Evolutionary conservation across 2,888 invertebrate species (phyloP), one percentile per base, ranked within the genome.

Genomic region (Andricus curvator): DNA sequence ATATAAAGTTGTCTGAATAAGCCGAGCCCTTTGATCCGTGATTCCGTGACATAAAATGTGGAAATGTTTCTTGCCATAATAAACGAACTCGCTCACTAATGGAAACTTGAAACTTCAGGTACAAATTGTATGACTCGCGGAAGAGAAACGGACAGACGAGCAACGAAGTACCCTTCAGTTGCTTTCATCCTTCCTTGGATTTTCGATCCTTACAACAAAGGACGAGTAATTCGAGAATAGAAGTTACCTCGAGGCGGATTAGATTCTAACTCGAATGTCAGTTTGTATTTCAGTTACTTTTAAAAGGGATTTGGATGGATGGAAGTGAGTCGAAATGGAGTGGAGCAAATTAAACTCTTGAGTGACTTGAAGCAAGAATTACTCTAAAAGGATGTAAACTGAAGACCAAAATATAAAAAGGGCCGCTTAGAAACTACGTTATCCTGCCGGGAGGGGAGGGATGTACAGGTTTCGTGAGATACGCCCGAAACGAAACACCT

Each of bases 81-180:
- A 70, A 29, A 29, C 48, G 70, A 74, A 74, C 37, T 74, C 33
- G 65, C 78, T 13, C 83, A 81, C 74, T 89, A 89, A 89, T 89
- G 89, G 89, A 89, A 89, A 86, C 89, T 88, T 83, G 84, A 86
- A 89, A 89, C 86, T 89, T 89, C 79, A 51, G 79, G 85, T 85
- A 87, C 85, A 85, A 88, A 88, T 88, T 86, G 86, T 81, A 84
- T 83, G 83, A 74, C 22, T 74, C 33, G 74, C n/a, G 56, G 56
- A 74, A 74, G 56, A 74, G 74, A 78, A 79, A 83, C 83, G 85
- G 84, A 86, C 85, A 84, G 84, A 84, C 85, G 83, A 85, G 84
- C 85, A 84, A 87, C 88, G 87, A 87, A 88, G 85, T 84, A 82
- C 85, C 82, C 80, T 86, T 82, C 78, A 70, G 82, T 78, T 65